A percentile compares a stretch with the other conserved stretches of the same genome.
phyloP scores from a whole-genome alignment of 2,797 vertebrate species.

The Sebastes baramenuke region DNA sequence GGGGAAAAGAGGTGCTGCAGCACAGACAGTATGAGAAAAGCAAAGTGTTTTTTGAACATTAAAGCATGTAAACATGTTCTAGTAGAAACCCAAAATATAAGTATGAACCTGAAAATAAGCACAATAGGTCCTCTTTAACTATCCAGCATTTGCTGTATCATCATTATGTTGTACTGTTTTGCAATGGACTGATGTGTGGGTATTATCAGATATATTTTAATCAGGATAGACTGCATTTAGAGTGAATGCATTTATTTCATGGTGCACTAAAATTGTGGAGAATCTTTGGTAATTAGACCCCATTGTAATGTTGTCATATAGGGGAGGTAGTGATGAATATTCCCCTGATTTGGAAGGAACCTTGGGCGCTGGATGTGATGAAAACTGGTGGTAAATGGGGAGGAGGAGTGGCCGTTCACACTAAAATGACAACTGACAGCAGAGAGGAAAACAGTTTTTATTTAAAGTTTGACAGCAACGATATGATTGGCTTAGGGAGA shows the following conservation, averaged over 20 bases:
- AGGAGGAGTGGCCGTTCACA: not conserved
- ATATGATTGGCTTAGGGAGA: not conserved
- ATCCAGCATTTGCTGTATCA: not conserved
- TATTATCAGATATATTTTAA: not conserved
- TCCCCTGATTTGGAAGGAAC: not conserved
- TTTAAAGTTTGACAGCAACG: not conserved
- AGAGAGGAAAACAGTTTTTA: not conserved
- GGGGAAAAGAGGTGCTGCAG: too few species aligned
- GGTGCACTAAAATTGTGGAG: not conserved
- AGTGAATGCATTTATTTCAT: not conserved
- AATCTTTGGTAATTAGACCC: not conserved
- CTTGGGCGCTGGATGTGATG: not conserved
- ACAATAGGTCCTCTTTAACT: not conserved
- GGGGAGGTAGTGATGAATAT: not conserved
- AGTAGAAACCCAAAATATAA: not conserved
- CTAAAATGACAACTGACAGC: not conserved
- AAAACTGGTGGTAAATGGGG: not conserved
- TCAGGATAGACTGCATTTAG: not conserved
- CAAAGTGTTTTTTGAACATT: too few species aligned
- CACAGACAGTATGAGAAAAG: too few species aligned
- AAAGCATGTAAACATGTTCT: not conserved
- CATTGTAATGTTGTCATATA: not conserved
- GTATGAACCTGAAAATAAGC: not conserved
- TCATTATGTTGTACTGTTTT: not conserved
- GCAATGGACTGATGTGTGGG: not conserved